These are phyloP conservation scores for Calypte anna DNA, from an alignment of 2,113 vertebrate species.

Conservation along the genomic window DNA sequence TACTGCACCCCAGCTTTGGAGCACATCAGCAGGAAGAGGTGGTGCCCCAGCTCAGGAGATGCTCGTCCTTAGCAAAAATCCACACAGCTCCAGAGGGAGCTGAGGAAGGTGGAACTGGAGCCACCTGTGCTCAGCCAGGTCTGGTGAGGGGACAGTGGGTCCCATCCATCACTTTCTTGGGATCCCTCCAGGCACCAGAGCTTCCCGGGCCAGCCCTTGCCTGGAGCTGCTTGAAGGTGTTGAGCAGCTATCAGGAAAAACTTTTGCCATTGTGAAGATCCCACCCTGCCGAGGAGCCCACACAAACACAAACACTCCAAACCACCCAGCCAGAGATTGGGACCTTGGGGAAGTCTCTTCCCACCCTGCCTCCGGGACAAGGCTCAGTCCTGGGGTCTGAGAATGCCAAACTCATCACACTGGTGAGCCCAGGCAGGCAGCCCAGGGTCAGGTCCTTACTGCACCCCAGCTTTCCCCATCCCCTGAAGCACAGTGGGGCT, in stretches of 20 bases:
- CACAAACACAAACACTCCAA: rapidly evolving
- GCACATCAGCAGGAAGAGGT: no score
- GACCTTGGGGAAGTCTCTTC: not conserved
- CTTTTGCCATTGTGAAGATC: not conserved
- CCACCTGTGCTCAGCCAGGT: not conserved
- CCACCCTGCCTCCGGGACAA: not conserved
- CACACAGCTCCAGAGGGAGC: not conserved
- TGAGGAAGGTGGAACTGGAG: not conserved
- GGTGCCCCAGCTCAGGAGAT: not conserved
- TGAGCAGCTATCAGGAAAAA: not conserved
- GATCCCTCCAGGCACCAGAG: not conserved
- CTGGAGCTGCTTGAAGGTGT: not conserved
- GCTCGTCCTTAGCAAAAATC: not conserved
- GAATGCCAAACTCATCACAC: rapidly evolving
- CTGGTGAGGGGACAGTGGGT: rapidly evolving
- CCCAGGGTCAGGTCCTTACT: not conserved
- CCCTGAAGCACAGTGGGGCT: rapidly evolving
- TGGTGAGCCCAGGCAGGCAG: not conserved
- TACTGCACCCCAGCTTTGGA: not conserved
- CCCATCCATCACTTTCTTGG: not conserved
- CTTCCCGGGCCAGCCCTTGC: not conserved
- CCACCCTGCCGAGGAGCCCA: not conserved
- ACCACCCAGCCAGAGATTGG: not conserved
- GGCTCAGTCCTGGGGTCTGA: not conserved
- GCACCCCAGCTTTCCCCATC: no score